Conservation (phyloP, 2,113 vertebrate species). For the Pygoscelis antarcticus region DNA sequence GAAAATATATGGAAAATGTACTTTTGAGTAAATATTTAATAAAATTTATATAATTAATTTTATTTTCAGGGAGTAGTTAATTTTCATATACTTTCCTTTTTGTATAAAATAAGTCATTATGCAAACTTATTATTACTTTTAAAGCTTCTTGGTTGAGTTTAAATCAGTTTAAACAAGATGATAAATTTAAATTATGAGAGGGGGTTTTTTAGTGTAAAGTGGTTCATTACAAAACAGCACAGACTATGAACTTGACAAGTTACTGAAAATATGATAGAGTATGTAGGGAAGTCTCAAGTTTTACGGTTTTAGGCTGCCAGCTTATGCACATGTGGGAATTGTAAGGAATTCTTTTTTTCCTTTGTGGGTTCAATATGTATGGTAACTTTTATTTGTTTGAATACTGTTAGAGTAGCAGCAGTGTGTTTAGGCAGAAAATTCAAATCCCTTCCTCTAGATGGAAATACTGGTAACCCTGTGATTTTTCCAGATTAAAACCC, state of each 20-base stretch:
- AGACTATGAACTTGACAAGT: not conserved
- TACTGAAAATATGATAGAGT: not conserved
- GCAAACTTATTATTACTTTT: not conserved
- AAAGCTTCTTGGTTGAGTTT: not conserved
- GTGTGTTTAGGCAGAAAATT: not conserved
- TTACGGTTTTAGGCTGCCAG: not conserved
- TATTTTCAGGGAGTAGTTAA: not conserved
- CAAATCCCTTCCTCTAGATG: not conserved
- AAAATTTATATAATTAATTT: not conserved
- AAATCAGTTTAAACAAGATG: not conserved
- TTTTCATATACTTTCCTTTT: not conserved
- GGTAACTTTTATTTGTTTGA: constrained; percentile 20
- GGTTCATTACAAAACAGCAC: not conserved
- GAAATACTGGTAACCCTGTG: not conserved
- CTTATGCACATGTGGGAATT: not conserved
- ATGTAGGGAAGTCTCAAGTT: not conserved
- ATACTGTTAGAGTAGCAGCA: not conserved
- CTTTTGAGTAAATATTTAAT: not conserved
- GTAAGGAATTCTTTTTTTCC: not conserved
- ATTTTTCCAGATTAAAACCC: constrained; percentile 26
- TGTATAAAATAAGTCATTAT: not conserved
- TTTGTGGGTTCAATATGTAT: not conserved
- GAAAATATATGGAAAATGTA: not conserved
- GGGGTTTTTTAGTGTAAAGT: not conserved
- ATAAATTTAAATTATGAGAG: not conserved